Conservation (phyloP, 2,888 invertebrate species). For the Cheilosia vulpina region DNA sequence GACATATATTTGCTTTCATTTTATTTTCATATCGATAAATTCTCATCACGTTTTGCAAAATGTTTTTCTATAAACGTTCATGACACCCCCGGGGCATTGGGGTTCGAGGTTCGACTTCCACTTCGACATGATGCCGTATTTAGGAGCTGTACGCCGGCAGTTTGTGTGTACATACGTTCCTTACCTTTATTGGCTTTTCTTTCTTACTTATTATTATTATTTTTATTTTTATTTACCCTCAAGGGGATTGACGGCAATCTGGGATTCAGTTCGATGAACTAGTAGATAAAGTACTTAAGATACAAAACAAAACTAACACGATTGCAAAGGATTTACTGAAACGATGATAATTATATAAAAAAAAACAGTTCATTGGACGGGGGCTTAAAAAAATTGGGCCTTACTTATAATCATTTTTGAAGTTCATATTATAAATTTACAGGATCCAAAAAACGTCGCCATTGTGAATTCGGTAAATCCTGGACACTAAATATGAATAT, state of each 20-base stretch:
- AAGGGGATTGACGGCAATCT: conserved; percentile 53
- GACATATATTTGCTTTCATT: conserved; percentile 50
- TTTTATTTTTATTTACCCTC: conserved; percentile 46
- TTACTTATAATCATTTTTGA: too few relatives aligned
- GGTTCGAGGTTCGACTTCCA: neutral
- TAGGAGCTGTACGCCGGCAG: conserved; percentile 43
- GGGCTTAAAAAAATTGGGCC: too few relatives aligned
- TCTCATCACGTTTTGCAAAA: conserved; percentile 72
- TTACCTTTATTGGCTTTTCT: conserved; percentile 34
- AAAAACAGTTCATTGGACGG: too few relatives aligned
- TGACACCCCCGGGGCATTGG: conserved; percentile 54
- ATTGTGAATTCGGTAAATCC: too few relatives aligned
- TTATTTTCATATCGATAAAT: conserved; percentile 70
- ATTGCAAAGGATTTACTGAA: too few relatives aligned
- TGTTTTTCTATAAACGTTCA: conserved; percentile 74
- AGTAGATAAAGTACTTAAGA: neutral
- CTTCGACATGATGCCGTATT: conserved; percentile 42
- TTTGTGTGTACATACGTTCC: conserved; percentile 28
- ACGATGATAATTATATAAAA: too few relatives aligned
- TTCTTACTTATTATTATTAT: conserved; percentile 19
- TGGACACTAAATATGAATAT: too few relatives aligned
- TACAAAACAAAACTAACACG: neutral
- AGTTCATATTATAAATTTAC: too few relatives aligned
- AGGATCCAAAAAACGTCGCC: too few relatives aligned
- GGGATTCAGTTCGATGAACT: conserved; percentile 34